phyloP scores from a whole-genome alignment of 2,797 vertebrate genomes.

The Urocyon cinereoargenteus region DNA sequence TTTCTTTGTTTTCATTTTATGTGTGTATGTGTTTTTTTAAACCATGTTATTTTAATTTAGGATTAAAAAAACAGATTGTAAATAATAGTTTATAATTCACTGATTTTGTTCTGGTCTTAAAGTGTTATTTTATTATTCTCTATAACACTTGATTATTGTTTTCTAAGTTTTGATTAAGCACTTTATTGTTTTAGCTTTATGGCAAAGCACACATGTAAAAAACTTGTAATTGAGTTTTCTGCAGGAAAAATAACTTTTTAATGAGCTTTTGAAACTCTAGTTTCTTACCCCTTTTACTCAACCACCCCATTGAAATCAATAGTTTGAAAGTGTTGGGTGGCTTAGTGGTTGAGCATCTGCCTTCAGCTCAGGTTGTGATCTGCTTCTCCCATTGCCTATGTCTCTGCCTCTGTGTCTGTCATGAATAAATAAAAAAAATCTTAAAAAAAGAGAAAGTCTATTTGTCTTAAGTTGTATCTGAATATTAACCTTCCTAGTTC shows the following conservation, averaged over 20 bases:
- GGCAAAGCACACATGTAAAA: background rate
- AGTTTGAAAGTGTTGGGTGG: background rate
- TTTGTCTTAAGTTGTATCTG: background rate
- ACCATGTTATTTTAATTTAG: background rate
- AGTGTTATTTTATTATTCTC: background rate
- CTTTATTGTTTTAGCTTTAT: background rate
- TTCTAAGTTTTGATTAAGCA: background rate
- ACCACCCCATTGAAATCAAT: background rate
- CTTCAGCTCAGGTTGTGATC: too few species aligned
- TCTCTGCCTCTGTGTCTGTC: too few species aligned
- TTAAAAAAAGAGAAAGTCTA: background rate
- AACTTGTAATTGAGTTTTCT: constrained; percentile 7
- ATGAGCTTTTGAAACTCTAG: background rate
- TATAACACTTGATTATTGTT: background rate
- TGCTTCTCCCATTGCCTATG: too few species aligned
- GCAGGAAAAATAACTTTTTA: background rate
- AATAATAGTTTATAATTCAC: background rate
- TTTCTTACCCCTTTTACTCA: background rate
- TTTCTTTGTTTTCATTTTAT: background rate
- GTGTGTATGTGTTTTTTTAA: background rate
- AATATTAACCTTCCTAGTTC: background rate
- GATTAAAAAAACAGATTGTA: background rate
- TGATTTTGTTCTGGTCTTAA: background rate
- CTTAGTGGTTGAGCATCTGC: too few species aligned
- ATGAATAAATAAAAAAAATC: too few species aligned